Base-by-base conservation (phyloP, 2,113 vertebrate genomes). In the Todiramphus chloris region DNA sequence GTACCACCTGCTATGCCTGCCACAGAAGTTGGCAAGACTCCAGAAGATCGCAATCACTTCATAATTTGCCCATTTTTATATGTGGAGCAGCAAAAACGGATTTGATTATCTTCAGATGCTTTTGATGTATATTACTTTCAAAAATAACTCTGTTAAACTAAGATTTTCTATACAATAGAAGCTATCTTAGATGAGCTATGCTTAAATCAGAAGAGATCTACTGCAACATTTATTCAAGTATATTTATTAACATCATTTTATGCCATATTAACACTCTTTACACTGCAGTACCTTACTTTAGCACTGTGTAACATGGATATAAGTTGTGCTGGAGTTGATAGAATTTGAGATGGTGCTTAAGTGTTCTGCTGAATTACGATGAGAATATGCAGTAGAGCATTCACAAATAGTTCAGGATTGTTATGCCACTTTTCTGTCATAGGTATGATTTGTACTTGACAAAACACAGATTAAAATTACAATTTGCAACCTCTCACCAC, bases 1-100 rank as follows among this genome's bases (percentile, higher is more conserved):
- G 86, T 25, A 6, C 93, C 96, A 94, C 67, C 95, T 97, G 94
- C 94, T 90, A 0, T 51, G 86, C 39, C 77, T 92, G 62, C 75
- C 94, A 66, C 78, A 37, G 83, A 79, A 90, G 37, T 53, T 90
- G 89, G 39, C 92, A 37, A 78, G 70, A 8, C 30, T 91, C 31
- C 89, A 73, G 74, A 43, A 72, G 16, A 64, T 93, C 68, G 78
- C 41, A 25, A 0, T 62, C 70, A 81, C 51, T 89, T 81, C 35
- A 50, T 89, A 87, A 41, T 85, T 88, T 74, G 50, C 30, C 69
- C 33, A 1, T 23, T 90, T 80, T 95, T 93, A 46, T 79, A 39
- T 28, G 10, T 43, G 58, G n/a, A 85, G 30, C 39, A 67, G 69
- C 60, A 82, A 8, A 87, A 92, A 56, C 30, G 8, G 14, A 50